Base-by-base conservation (phyloP, 2,888 invertebrate genomes). In the Drosophila macrothrix region DNA sequence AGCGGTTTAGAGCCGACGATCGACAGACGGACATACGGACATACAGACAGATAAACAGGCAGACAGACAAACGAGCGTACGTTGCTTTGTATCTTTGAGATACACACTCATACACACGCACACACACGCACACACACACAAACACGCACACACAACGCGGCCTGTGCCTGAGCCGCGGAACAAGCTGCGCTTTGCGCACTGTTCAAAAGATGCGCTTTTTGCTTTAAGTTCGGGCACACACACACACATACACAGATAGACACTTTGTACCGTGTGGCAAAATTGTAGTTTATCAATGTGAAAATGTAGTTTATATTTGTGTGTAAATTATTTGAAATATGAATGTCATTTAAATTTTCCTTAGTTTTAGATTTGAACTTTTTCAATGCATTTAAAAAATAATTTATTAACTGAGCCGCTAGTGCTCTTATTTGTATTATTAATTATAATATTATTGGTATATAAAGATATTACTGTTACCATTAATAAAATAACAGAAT, bases 171-270 rank as follows among this genome's bases (percentile, higher is more conserved):
- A 68, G 80, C 60, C 72, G 65, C 76, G 73, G 75, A 56, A 80
- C 86, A 80, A 84, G 84, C 84, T 84, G 83, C 83, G 87, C 84
- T 84, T 79, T 84, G 83, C 82, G 84, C 84, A 77, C 73, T 79
- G 83, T 84, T 85, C 85, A 85, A 85, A 85, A 85, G 85, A 85
- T 85, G 85, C 85, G 84, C 85, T 87, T 85, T 85, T 83, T 73
- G 87, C 87, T 83, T 83, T 80, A 84, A 86, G 81, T 83, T 69
- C 79, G 79, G 67, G 72, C 77, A 68, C 73, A 29, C 6, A 39
- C 12, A 19, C 9, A 37, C 25, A 55, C 12, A 31, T 7, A n/a
- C 2, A 6, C 7, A 22, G 9, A 22, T 10, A 19, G 25, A 16
- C 69, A 64, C 41, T 46, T 16, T 41, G 71, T 74, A 85, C 86